These are phyloP conservation scores for Drosophila albomicans DNA, from an alignment of 1,140 invertebrate genomes.

Conservation along the genomic window DNA sequence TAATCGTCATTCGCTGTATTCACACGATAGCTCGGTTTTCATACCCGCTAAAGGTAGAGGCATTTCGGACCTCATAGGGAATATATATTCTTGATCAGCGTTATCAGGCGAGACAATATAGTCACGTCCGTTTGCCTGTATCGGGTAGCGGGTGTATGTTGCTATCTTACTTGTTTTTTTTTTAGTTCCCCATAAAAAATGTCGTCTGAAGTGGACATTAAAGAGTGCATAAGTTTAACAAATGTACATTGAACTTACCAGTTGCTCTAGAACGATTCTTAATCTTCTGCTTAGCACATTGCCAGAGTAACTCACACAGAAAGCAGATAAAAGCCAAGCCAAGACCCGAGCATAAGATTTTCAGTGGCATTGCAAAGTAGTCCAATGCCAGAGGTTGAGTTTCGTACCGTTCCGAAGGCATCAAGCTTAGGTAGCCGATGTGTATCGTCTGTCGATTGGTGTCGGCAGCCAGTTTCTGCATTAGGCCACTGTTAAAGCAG, in stretches of 20 bases:
- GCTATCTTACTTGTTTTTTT: no score
- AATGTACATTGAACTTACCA: not conserved
- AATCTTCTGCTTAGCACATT: not conserved
- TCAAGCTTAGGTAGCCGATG: slow-evolving; percentile 45
- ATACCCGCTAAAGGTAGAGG: no score
- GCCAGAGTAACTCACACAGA: slow-evolving; percentile 25
- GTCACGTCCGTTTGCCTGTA: no score
- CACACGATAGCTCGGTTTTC: no score
- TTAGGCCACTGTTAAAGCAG: slow-evolving; percentile 47
- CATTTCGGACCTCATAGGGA: no score
- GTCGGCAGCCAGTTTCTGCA: slow-evolving; percentile 51
- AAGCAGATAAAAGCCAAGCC: slow-evolving; percentile 25
- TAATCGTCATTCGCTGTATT: no score
- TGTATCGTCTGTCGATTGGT: slow-evolving; percentile 40
- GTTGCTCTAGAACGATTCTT: not conserved
- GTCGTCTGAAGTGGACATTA: no score
- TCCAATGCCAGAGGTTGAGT: slow-evolving; percentile 40
- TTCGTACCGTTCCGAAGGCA: slow-evolving; percentile 34
- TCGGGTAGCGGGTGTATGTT: no score
- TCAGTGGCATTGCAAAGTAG: slow-evolving; percentile 43
- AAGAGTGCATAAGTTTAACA: no score
- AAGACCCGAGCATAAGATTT: slow-evolving; percentile 15
- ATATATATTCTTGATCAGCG: no score
- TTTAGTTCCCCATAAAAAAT: no score
- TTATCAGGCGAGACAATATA: no score